Percentiles rank a stretch among this genome's conserved stretches.
Evolutionary conservation across 2,113 vertebrate genomes (phyloP).

Genomic region (Oryzias melastigma): DNA sequence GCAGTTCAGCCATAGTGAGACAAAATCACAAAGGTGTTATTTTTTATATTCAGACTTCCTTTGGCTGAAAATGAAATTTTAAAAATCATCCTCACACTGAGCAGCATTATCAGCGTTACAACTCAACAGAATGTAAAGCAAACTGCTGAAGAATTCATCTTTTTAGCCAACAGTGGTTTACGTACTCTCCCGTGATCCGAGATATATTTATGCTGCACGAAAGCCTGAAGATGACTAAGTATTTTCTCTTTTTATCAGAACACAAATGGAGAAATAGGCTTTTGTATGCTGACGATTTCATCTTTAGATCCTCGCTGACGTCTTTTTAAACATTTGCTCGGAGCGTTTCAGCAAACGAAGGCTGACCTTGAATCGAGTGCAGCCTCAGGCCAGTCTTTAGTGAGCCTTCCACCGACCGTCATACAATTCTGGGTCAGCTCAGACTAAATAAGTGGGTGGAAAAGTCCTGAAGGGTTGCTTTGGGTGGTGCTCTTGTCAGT

Average conservation of each 20-base stretch:
- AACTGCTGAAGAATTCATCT: too few relatives aligned
- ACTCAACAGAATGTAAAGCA: too few relatives aligned
- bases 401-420: constrained; percentile 1
- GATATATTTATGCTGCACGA: too few relatives aligned
- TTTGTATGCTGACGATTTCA: constrained; percentile 2
- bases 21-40: too few relatives aligned
- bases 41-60: too few relatives aligned
- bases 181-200: too few relatives aligned
- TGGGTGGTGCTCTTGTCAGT: constrained; percentile 54
- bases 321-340: constrained; percentile 7
- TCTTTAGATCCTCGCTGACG: constrained; percentile 1
- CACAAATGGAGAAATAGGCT: not conserved
- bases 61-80: too few relatives aligned
- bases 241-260: constrained; percentile 8
- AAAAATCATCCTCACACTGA: too few relatives aligned
- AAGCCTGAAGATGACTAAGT: not conserved
- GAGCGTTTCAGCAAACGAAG: constrained; percentile 14
- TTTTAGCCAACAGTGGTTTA: too few relatives aligned
- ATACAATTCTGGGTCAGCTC: constrained; percentile 32
- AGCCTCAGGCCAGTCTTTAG: constrained; percentile 4
- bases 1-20: too few relatives aligned
- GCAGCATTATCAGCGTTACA: too few relatives aligned
- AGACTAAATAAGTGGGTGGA: constrained; percentile 57
- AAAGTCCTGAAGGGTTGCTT: constrained; percentile 38
- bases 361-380: constrained; percentile 6